phyloP scores from a whole-genome alignment of 1,140 invertebrate species.

The Parapsyche elsis region DNA sequence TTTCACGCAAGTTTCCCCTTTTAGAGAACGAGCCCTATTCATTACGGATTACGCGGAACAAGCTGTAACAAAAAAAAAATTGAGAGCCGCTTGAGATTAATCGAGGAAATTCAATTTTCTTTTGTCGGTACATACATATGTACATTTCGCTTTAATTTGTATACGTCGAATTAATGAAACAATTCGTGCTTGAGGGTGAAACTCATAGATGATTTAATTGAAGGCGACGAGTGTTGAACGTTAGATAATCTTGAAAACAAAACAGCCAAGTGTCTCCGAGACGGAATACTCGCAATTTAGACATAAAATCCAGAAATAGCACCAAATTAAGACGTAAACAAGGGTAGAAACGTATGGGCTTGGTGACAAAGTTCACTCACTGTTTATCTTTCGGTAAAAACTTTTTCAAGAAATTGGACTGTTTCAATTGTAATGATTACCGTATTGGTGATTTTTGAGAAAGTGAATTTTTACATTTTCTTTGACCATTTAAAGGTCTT shows the following conservation, averaged over 20 bases:
- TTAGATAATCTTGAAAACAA: background rate
- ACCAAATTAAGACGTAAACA: background rate
- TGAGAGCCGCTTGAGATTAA: no score
- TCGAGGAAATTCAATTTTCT: no score
- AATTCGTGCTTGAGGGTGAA: background rate
- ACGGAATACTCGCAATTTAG: background rate
- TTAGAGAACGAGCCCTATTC: no score
- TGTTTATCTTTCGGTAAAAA: background rate
- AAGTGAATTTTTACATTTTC: no score
- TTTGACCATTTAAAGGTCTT: no score
- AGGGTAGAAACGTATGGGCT: background rate
- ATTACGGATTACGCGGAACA: no score
- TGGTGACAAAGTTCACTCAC: background rate
- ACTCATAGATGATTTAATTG: background rate
- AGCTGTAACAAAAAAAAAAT: no score
- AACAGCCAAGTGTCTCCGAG: background rate
- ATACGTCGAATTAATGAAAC: background rate
- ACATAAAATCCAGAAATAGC: background rate
- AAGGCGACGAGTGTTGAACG: background rate
- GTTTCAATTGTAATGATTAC: no score
- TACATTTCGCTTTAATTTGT: no score
- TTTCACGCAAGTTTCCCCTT: no score
- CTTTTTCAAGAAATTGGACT: background rate
- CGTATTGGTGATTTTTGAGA: no score
- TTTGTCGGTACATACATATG: no score